phyloP scores from a whole-genome alignment of 2,113 vertebrate species.

The Xiphias gladius region DNA sequence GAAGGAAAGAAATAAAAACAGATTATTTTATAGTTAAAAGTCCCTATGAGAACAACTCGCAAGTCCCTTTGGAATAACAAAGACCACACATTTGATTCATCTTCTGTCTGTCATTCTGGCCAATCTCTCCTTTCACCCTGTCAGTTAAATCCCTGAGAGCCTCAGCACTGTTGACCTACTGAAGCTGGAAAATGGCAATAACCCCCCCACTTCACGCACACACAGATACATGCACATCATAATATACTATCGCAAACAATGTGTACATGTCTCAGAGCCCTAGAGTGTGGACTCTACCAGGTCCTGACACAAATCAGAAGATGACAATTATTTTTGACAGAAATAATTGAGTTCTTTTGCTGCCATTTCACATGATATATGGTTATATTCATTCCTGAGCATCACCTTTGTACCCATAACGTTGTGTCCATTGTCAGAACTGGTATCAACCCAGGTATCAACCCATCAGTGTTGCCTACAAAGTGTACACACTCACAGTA shows the following conservation, averaged over 20 bases:
- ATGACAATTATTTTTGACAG: slow-evolving; percentile 37
- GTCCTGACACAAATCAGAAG: slow-evolving; percentile 9
- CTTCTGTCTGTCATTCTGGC: slow-evolving; percentile 10
- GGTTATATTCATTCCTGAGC: slow-evolving; percentile 1
- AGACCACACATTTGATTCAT: slow-evolving; percentile 20
- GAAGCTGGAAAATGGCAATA: slow-evolving; percentile 18
- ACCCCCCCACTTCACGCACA: neutral
- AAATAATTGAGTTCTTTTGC: slow-evolving; percentile 28
- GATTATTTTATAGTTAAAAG: neutral
- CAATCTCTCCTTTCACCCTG: slow-evolving; percentile 1
- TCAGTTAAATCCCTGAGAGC: slow-evolving; percentile 36
- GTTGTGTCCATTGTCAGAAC: neutral
- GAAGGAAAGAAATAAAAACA: neutral
- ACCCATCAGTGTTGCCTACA: neutral
- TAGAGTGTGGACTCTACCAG: neutral
- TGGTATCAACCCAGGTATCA: neutral
- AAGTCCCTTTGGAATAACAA: slow-evolving; percentile 21
- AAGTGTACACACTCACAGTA: neutral
- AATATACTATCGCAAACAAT: neutral
- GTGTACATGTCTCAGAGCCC: neutral
- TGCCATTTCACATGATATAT: slow-evolving; percentile 12
- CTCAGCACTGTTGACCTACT: slow-evolving; percentile 27
- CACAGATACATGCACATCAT: slow-evolving; percentile 10
- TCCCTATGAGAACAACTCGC: neutral
- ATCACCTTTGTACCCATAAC: neutral